Evolutionary conservation across 2,797 vertebrate genomes (phyloP), one percentile per base, ranked within the genome.

Genomic region (Onychomys arenicola): DNA sequence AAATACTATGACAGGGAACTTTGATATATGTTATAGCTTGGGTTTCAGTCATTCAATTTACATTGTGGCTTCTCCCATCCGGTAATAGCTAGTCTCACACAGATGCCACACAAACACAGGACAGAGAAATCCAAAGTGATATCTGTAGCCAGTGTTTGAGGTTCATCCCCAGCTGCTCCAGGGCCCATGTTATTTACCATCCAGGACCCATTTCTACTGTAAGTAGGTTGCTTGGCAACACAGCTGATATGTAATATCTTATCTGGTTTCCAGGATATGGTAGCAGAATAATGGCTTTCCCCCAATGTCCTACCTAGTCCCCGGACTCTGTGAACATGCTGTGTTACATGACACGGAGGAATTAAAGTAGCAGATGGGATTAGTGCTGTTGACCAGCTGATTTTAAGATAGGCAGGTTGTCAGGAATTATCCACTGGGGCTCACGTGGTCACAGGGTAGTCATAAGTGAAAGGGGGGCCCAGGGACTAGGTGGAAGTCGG

Each of bases 1-100:
- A 80, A 67, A 93, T 43, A 92, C 29, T 46, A 63, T 40, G 96
- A 71, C 63, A 40, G 52, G 88, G 87, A 37, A 69, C 88, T 69
- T 87, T 77, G 52, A 29, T 29, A 25, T 67, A 43, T 57, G 93
- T 69, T 95, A 93, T 34, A 59, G 19, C n/a, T 34, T 82, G 61
- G 52, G 55, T 80, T 57, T 87, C 84, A 52, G 2, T 75, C 77
- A 84, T n/a, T 80, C 63, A 88, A 12, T 71, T 95, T 80, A 73
- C n/a, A 88, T 57, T 71, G 46, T 88, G 91, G 78, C 46, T 65
- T 76, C 40, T 84, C 71, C 55, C n/a, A 67, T 61, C 52, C 57
- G 82, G 61, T 87, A 59, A 91, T 25, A 34, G 49, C 81, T 75
- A 67, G 86, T 73, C n/a, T 80, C 57, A 75, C 49, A 57, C 57